Conservation (phyloP, 2,797 vertebrate species). For the Sebastes kiyomatsui region DNA sequence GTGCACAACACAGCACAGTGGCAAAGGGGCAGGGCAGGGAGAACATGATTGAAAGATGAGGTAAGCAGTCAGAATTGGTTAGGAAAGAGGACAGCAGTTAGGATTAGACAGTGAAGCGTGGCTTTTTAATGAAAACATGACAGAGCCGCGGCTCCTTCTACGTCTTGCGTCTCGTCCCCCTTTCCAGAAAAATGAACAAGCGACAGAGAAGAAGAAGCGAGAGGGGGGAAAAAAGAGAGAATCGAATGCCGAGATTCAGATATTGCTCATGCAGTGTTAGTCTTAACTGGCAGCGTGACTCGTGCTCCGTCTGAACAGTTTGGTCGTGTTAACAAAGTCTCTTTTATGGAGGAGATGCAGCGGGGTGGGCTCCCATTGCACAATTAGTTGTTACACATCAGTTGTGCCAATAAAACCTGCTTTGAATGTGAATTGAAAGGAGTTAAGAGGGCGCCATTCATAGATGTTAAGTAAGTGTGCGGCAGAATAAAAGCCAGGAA, state of each 20-base stretch:
- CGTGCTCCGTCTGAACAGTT: slow-evolving; percentile 58
- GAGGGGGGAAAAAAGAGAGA: slow-evolving; percentile 11
- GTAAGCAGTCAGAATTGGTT: slow-evolving; percentile 77
- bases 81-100: slow-evolving; percentile 69
- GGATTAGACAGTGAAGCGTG: slow-evolving; percentile 85
- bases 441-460: slow-evolving; percentile 76
- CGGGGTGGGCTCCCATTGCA: slow-evolving; percentile 49
- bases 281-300: slow-evolving; percentile 59
- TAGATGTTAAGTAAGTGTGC: slow-evolving; percentile 67
- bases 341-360: slow-evolving; percentile 58
- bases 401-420: slow-evolving; percentile 74
- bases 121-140: slow-evolving; percentile 87
- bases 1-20: slow-evolving; percentile 10
- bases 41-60: slow-evolving; percentile 74
- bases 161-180: slow-evolving; percentile 31
- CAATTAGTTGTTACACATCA: slow-evolving; percentile 63
- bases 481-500: slow-evolving; percentile 68
- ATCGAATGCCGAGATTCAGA: slow-evolving; percentile 49
- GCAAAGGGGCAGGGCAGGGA: slow-evolving; percentile 25
- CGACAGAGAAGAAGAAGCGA: slow-evolving; percentile 14
- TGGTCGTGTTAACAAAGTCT: slow-evolving; percentile 72
- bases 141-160: slow-evolving; percentile 62
- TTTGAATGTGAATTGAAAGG: slow-evolving; percentile 75
- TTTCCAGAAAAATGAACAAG: slow-evolving; percentile 53
- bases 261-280: slow-evolving; percentile 57